Conservation (phyloP, 2,113 vertebrate species). For the Sitta europaea region DNA sequence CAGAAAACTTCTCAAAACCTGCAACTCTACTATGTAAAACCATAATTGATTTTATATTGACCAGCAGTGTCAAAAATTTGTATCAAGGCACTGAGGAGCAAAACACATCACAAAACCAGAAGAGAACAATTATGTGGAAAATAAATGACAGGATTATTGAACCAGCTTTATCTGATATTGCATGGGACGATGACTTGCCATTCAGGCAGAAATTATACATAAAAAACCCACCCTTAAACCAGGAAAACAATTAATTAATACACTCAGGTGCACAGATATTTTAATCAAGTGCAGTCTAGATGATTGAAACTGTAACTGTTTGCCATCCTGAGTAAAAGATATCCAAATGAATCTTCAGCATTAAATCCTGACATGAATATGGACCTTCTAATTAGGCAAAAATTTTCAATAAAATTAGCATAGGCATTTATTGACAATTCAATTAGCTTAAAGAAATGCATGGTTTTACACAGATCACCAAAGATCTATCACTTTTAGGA, state of each 20-base stretch:
- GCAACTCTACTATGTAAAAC: neutral
- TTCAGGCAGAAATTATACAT: neutral
- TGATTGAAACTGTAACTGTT: neutral
- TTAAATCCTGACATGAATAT: neutral
- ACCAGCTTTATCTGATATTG: neutral
- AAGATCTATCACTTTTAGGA: neutral
- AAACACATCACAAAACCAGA: neutral
- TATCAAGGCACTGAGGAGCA: neutral
- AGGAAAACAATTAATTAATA: neutral
- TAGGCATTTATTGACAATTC: neutral
- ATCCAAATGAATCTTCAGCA: neutral
- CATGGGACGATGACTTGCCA: neutral
- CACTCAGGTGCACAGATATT: neutral
- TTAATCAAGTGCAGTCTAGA: neutral
- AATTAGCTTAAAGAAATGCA: neutral
- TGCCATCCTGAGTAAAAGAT: neutral
- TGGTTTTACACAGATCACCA: neutral
- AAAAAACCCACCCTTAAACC: neutral
- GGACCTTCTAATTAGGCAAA: neutral
- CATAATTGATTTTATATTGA: neutral
- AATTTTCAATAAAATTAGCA: neutral
- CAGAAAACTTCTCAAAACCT: neutral
- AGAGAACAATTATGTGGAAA: neutral
- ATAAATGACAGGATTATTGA: neutral
- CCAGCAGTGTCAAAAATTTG: neutral